phyloP scores from a whole-genome alignment of 2,888 invertebrate species.

The Lathronympha strigana region DNA sequence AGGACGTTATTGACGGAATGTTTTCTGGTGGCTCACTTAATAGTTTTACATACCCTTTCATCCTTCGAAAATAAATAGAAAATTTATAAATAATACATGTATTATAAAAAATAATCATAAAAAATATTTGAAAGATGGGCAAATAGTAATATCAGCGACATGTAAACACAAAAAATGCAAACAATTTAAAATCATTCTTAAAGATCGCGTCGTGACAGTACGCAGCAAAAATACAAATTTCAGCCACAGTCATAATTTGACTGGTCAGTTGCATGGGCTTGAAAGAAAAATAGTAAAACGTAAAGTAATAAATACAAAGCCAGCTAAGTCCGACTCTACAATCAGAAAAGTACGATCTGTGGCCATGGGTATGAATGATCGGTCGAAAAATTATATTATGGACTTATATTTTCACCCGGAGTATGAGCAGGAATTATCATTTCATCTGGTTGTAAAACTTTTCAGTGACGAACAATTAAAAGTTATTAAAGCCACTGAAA shows the following conservation, averaged over 20 bases:
- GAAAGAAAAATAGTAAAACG: slow-evolving; percentile 6
- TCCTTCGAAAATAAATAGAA: slow-evolving; percentile 5
- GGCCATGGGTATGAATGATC: slow-evolving; percentile 15
- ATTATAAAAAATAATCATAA: slow-evolving; percentile 12
- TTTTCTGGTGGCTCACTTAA: slow-evolving; percentile 9
- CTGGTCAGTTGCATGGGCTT: slow-evolving; percentile 7
- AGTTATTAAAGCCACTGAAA: not conserved
- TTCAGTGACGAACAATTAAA: not conserved
- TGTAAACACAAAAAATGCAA: slow-evolving; percentile 13
- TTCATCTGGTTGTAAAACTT: slow-evolving; percentile 6
- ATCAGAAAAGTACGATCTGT: slow-evolving; percentile 18
- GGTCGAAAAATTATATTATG: slow-evolving; percentile 20
- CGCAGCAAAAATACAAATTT: slow-evolving; percentile 5
- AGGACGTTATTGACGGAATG: slow-evolving; percentile 13
- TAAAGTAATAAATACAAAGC: slow-evolving; percentile 7
- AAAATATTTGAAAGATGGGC: slow-evolving; percentile 5
- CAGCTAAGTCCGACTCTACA: slow-evolving; percentile 10
- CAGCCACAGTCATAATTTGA: not conserved
- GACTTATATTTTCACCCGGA: not conserved
- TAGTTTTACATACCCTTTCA: slow-evolving; percentile 10
- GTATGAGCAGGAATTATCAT: slow-evolving; percentile 10
- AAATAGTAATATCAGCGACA: slow-evolving; percentile 15
- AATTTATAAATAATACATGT: slow-evolving; percentile 16
- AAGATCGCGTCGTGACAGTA: slow-evolving; percentile 10
- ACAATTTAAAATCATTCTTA: slow-evolving; percentile 10